Conservation (phyloP, 2,113 vertebrate species). For the Sula dactylatra region DNA sequence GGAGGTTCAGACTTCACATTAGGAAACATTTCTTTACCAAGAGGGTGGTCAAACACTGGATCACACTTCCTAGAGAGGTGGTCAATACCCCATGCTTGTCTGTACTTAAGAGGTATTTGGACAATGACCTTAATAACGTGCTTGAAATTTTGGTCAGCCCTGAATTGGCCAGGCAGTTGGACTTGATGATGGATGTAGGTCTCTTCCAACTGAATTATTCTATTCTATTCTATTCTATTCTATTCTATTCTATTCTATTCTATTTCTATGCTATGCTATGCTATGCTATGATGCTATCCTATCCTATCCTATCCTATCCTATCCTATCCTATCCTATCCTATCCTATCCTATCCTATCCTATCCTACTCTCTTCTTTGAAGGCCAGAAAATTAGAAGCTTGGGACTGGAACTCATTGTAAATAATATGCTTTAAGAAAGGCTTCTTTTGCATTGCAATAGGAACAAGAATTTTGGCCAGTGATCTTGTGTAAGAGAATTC, state of each 20-base stretch:
- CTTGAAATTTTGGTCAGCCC: neutral
- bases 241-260: neutral
- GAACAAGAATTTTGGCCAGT: neutral
- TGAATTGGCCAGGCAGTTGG: neutral
- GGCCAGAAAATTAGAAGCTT: neutral
- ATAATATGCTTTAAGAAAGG: no score
- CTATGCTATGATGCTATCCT: neutral
- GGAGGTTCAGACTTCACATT: neutral
- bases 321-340: neutral
- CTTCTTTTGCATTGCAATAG: neutral
- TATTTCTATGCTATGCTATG: neutral
- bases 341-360: neutral
- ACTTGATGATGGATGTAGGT: neutral
- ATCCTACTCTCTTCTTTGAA: neutral
- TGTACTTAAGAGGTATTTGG: neutral
- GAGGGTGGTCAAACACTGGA: neutral
- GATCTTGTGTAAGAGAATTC: neutral
- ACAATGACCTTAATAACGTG: neutral
- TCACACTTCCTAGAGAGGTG: neutral
- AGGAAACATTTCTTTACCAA: neutral
- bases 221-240: neutral
- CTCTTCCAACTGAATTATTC: neutral
- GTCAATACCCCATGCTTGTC: neutral
- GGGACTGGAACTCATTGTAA: neutral
- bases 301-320: no score